phyloP scores from a whole-genome alignment of 2,888 invertebrate genomes.

The Fragum fragum region DNA sequence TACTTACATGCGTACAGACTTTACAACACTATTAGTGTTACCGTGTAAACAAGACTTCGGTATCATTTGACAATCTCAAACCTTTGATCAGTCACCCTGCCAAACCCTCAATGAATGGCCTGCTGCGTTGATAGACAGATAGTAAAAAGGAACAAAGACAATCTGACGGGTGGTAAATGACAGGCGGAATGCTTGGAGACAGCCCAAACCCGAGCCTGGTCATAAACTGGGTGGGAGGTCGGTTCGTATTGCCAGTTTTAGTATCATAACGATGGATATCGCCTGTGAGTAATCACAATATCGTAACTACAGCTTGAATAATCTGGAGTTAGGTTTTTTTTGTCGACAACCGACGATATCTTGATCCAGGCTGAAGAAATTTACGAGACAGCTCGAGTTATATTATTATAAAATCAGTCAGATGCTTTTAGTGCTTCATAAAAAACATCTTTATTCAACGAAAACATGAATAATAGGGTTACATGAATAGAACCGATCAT shows the following conservation, averaged over 20 bases:
- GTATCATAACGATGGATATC: neutral
- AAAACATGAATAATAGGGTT: neutral
- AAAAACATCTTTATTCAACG: neutral
- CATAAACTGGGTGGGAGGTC: constrained; percentile 62
- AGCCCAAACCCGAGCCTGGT: constrained; percentile 46
- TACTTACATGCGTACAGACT: no score
- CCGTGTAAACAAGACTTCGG: constrained; percentile 1
- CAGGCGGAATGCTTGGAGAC: constrained; percentile 48
- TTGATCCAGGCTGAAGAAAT: constrained; percentile 11
- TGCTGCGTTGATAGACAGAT: constrained; percentile 44
- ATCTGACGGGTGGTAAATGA: constrained; percentile 57
- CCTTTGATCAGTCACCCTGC: constrained; percentile 54
- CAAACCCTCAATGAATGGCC: constrained; percentile 17
- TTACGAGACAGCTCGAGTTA: constrained; percentile 12
- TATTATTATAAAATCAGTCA: constrained; percentile 12
- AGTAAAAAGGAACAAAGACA: constrained; percentile 43
- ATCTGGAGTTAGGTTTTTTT: no score
- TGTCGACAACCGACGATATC: neutral
- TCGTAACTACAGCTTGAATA: no score
- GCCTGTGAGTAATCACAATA: no score
- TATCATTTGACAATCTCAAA: neutral
- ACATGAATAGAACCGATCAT: neutral
- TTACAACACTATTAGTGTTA: no score
- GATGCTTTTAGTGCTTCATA: neutral
- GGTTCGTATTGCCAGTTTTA: neutral